Base-by-base conservation (phyloP, 2,113 vertebrate genomes). In the Phrynosoma blainvillii region DNA sequence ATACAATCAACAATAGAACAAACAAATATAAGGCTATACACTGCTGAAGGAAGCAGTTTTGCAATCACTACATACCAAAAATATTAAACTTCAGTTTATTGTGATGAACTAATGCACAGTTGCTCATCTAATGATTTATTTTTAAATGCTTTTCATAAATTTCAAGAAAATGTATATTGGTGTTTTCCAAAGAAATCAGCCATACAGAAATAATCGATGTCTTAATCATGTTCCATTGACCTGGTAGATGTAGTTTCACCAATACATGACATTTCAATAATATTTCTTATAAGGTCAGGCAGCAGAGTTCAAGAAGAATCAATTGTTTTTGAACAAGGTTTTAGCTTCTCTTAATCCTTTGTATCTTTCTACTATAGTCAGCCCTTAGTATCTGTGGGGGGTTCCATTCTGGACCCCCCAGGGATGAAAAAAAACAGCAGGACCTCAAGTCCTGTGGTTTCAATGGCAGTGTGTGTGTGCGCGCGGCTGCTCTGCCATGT, bases 281-380 rank as follows among this genome's bases (percentile, higher is more conserved):
- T 9, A 80, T n/a, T 80, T n/a, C 14, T 75, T 79, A 0, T 4
- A 86, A n/a, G 16, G 81, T 5, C 42, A 83, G 81, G 54, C 14
- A 84, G 74, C 11, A 0, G 4, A 62, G 47, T 84, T 85, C 18
- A 89, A 66, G 14, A 40, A 73, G 18, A 85, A 91, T 83, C 62
- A 86, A 20, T 52, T 10, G 7, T 62, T 88, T 59, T 88, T 84
- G 52, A 42, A 76, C 82, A 74, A 87, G 12, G 30, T 82, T 79
- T 75, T 52, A 92, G 54, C 56, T 82, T 59, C 16, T 89, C 16
- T 84, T 93, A 27, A n/a, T 14, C 70, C 47, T 68, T 79, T 85
- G 86, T n/a, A 86, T 79, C 27, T 68, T 70, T 20, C 40, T 71
- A 71, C 5, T 71, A 71, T 30, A 71, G 20, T 21, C 65, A 66